Conservation (phyloP, 2,797 vertebrate genomes). For the Notolepis coatsorum region DNA sequence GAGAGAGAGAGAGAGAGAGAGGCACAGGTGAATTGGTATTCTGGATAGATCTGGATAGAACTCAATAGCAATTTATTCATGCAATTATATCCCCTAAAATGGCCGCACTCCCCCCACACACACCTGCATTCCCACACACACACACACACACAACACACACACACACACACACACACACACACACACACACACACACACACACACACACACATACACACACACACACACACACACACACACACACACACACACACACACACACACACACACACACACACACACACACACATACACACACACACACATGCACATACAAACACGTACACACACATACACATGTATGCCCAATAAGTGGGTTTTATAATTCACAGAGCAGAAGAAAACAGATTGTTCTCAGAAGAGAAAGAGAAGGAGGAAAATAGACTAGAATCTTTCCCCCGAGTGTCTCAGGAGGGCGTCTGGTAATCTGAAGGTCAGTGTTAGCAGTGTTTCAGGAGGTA, state of each 20-base stretch:
- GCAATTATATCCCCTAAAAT: constrained; percentile 34
- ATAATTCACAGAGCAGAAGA: too few species aligned
- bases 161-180: background rate
- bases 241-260: too few species aligned
- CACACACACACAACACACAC: background rate
- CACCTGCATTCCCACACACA: constrained; percentile 4
- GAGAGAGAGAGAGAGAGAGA: constrained; percentile 11
- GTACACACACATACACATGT: constrained; percentile 39
- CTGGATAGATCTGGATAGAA: constrained; percentile 19
- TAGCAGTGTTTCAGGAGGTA: too few species aligned
- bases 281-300: constrained; percentile 1
- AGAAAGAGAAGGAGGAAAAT: background rate
- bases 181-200: constrained; percentile 1
- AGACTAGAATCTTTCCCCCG: too few species aligned
- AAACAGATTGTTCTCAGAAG: too few species aligned
- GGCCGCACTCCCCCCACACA: constrained; percentile 28
- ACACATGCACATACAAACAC: background rate
- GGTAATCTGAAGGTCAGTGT: too few species aligned
- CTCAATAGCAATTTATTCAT: constrained; percentile 45
- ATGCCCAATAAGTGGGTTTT: too few species aligned
- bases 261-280: constrained; percentile 4
- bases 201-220: background rate
- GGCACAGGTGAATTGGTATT: constrained; percentile 32
- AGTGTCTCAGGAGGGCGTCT: too few species aligned
- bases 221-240: background rate